phyloP scores from a whole-genome alignment of 1,140 invertebrate species.

The Bombus pascuorum region DNA sequence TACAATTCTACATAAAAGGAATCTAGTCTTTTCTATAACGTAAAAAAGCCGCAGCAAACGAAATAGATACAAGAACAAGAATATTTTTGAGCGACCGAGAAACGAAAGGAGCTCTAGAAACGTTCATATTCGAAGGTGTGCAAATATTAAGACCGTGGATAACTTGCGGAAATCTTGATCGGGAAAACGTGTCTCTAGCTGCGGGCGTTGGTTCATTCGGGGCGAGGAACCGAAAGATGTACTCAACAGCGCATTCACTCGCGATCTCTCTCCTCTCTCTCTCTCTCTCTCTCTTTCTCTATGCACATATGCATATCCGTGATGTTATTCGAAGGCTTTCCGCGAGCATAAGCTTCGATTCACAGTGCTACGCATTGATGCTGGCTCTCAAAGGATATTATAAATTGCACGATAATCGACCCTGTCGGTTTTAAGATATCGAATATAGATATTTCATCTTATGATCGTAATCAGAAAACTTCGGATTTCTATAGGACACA shows the following conservation, averaged over 20 bases:
- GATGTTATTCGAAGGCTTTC: slow-evolving; percentile 30
- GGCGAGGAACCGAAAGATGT: slow-evolving; percentile 24
- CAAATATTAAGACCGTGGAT: slow-evolving; percentile 22
- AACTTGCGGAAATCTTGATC: slow-evolving; percentile 1
- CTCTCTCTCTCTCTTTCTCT: not conserved
- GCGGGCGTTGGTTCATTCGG: not conserved
- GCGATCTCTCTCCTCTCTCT: not conserved
- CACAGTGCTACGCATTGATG: slow-evolving; percentile 7
- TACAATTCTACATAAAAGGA: too few relatives aligned
- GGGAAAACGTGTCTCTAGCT: slow-evolving; percentile 6
- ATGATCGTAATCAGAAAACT: not conserved
- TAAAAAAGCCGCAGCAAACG: not conserved
- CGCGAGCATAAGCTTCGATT: not conserved
- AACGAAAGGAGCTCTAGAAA: not conserved
- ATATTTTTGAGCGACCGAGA: not conserved
- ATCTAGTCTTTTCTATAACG: too few relatives aligned
- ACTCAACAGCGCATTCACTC: not conserved
- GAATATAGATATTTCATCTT: not conserved
- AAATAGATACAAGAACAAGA: not conserved
- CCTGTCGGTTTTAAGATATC: not conserved
- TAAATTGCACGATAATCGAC: slow-evolving; percentile 31
- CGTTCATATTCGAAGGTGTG: slow-evolving; percentile 15
- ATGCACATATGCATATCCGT: not conserved
- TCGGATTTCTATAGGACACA: not conserved
- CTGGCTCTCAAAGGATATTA: not conserved